phyloP scores from a whole-genome alignment of 2,113 vertebrate genomes.

The Macroglossus sobrinus region DNA sequence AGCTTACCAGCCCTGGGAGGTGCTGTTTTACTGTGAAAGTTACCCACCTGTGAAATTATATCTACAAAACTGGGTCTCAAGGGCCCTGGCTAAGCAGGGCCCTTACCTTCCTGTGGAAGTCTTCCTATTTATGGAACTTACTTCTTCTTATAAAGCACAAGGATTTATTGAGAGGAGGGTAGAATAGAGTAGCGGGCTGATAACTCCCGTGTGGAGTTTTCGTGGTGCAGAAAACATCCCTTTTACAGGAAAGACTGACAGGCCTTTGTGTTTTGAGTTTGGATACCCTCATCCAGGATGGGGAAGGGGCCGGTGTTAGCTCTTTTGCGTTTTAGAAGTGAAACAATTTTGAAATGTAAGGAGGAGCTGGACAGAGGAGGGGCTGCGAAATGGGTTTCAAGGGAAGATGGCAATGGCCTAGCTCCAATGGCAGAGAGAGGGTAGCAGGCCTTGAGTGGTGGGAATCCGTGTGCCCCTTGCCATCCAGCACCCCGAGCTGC shows the following conservation, averaged over 20 bases:
- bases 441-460: fast-evolving
- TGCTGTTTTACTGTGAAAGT: not conserved
- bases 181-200: no score
- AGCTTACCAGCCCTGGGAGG: not conserved
- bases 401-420: not conserved
- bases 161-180: not conserved
- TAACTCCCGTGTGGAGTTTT: not conserved
- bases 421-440: no score
- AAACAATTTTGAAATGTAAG: not conserved
- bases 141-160: not conserved
- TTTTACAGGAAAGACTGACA: not conserved
- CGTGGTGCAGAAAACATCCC: not conserved
- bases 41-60: not conserved
- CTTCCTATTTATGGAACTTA: not conserved
- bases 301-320: not conserved
- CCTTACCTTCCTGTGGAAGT: not conserved
- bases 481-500: not conserved
- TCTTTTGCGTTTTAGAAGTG: not conserved
- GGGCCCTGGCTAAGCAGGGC: not conserved
- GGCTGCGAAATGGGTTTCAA: not conserved
- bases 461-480: not conserved
- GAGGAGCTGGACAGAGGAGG: not conserved
- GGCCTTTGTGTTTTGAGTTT: not conserved
- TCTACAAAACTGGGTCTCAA: not conserved
- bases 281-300: not conserved